Evolutionary conservation across 1,140 invertebrate genomes (phyloP).

Genomic region (Marisa cornuarietis): DNA sequence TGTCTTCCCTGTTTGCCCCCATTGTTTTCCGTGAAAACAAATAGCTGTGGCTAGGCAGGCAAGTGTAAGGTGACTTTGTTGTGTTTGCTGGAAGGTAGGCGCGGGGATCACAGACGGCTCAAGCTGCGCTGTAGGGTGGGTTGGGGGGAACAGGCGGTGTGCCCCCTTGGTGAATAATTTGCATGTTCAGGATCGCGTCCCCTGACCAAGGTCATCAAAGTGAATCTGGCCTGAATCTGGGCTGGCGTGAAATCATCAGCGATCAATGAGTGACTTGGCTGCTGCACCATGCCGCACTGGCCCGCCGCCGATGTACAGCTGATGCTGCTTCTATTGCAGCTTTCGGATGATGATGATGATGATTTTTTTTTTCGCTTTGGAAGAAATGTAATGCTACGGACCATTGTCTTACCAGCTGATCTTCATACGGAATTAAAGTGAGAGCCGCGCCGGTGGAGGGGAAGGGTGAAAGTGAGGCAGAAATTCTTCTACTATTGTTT

Average conservation of each 20-base stretch:
- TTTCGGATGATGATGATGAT: too few species aligned
- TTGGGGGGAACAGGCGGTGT: neutral
- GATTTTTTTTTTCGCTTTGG: too few species aligned
- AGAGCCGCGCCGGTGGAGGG: too few species aligned
- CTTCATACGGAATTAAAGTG: too few species aligned
- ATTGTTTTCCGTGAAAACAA: constrained; percentile 23
- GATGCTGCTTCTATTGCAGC: too few species aligned
- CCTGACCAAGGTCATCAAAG: constrained; percentile 1
- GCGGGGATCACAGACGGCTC: neutral
- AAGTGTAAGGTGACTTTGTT: constrained; percentile 25
- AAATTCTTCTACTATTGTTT: too few species aligned
- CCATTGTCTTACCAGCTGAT: too few species aligned
- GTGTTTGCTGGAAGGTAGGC: constrained; percentile 14
- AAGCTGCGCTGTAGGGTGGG: too few species aligned
- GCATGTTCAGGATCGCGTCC: neutral
- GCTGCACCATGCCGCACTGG: too few species aligned
- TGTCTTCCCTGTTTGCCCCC: constrained; percentile 15
- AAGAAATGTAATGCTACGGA: too few species aligned
- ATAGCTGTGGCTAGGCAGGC: neutral
- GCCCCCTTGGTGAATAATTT: constrained; percentile 3
- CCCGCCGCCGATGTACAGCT: too few species aligned
- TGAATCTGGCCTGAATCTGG: constrained; percentile 2
- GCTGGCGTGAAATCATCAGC: constrained; percentile 12
- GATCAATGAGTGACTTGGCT: neutral
- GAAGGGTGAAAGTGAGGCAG: too few species aligned